These are phyloP conservation scores for Hemibagrus wyckioides DNA, from an alignment of 2,113 vertebrate genomes.

Conservation along the genomic window DNA sequence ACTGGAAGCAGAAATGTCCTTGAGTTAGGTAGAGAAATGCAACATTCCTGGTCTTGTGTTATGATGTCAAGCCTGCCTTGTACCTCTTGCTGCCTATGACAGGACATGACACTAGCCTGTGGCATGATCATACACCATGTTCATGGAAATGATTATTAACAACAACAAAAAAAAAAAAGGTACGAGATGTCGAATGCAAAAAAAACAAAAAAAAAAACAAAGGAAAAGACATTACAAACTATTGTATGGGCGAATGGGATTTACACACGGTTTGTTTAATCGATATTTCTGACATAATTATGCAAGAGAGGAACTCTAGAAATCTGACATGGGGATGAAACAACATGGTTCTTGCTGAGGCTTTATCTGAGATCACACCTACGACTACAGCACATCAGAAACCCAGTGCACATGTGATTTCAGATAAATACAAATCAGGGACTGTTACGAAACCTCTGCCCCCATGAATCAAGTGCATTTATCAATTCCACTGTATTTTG, in stretches of 20 bases:
- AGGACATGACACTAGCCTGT: slow-evolving; percentile 54
- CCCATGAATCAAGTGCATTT: slow-evolving; percentile 75
- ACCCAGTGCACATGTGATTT: slow-evolving; percentile 15
- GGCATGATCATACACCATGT: slow-evolving; percentile 33
- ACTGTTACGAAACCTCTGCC: slow-evolving; percentile 67
- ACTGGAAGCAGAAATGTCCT: slow-evolving; percentile 51
- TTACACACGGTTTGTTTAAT: slow-evolving; percentile 49
- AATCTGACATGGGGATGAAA: slow-evolving; percentile 54
- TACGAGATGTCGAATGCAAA: slow-evolving; percentile 33
- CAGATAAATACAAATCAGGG: slow-evolving; percentile 58
- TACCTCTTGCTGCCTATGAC: slow-evolving; percentile 68
- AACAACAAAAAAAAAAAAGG: neutral
- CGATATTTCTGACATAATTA: slow-evolving; percentile 66
- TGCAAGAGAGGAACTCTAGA: slow-evolving; percentile 70
- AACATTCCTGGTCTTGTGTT: slow-evolving; percentile 66
- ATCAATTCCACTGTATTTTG: slow-evolving; percentile 77
- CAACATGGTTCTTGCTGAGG: slow-evolving; percentile 58
- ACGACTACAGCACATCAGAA: slow-evolving; percentile 41
- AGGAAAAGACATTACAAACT: slow-evolving; percentile 8
- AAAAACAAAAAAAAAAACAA: slow-evolving; percentile 1
- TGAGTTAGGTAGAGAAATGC: slow-evolving; percentile 41
- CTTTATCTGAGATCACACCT: slow-evolving; percentile 56
- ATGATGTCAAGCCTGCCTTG: slow-evolving; percentile 68
- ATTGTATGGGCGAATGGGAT: neutral
- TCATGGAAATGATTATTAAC: neutral